A percentile compares a stretch with the other conserved stretches of the same genome.
Conservation (phyloP, 2,797 vertebrate species). For the Clarias fuscus region DNA sequence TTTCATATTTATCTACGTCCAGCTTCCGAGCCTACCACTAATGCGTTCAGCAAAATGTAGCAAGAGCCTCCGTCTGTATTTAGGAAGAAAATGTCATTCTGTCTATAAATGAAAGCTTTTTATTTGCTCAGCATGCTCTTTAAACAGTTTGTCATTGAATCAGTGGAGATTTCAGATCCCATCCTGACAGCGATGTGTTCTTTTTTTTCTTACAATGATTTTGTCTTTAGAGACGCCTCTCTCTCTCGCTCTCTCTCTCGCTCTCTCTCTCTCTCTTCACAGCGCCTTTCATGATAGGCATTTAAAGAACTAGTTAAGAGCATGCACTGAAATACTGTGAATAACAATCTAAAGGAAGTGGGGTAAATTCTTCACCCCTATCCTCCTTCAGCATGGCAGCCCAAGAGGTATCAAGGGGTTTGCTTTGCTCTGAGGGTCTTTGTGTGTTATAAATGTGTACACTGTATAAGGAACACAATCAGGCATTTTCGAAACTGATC, state of each 20-base stretch:
- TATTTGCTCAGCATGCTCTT: conserved; percentile 34
- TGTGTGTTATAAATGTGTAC: conserved; percentile 9
- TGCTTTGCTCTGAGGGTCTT: background rate
- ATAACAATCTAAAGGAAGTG: conserved; percentile 5
- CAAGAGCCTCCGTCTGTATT: conserved; percentile 69
- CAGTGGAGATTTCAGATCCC: conserved; percentile 10
- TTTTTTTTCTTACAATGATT: conserved; percentile 8
- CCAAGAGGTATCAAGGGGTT: background rate
- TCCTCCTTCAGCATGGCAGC: background rate
- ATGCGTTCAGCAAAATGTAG: conserved; percentile 71
- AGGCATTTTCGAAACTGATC: background rate
- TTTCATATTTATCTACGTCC: conserved; percentile 79
- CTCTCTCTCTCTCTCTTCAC: background rate
- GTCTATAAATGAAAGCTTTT: conserved; percentile 73
- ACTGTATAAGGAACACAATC: background rate
- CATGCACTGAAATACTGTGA: background rate
- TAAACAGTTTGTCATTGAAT: conserved; percentile 42
- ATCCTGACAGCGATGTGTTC: conserved; percentile 4
- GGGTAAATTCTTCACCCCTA: background rate
- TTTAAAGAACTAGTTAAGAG: conserved; percentile 4
- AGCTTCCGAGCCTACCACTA: conserved; percentile 68
- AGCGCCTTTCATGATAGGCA: conserved; percentile 10
- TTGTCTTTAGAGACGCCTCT: background rate
- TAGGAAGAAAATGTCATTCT: conserved; percentile 75
- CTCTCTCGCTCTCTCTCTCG: background rate